phyloP scores from a whole-genome alignment of 2,113 vertebrate genomes.

The Megaleporinus macrocephalus region DNA sequence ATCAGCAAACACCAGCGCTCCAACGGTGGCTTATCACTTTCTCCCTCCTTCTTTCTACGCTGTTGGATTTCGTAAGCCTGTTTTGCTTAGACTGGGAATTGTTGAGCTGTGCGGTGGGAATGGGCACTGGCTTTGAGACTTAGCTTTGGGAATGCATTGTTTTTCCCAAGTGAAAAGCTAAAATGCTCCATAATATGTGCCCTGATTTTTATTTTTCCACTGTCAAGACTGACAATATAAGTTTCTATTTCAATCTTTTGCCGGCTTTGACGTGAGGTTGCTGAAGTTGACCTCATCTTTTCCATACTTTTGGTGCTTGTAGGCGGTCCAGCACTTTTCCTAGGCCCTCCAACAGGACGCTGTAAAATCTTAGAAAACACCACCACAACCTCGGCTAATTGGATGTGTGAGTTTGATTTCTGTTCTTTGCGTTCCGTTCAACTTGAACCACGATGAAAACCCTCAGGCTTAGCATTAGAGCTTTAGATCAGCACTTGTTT shows the following conservation, averaged over 20 bases:
- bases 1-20: constrained; percentile 9
- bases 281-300: neutral
- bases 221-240: neutral
- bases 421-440: neutral
- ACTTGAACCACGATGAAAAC: too few relatives aligned
- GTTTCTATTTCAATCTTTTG: neutral
- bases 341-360: neutral
- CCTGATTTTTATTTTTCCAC: neutral
- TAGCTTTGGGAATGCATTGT: constrained; percentile 7
- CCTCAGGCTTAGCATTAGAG: too few relatives aligned
- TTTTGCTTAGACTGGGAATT: constrained; percentile 39
- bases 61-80: constrained; percentile 19
- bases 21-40: constrained; percentile 20
- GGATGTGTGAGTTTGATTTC: neutral
- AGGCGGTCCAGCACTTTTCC: neutral
- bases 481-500: too few relatives aligned
- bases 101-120: neutral
- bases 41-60: constrained; percentile 1
- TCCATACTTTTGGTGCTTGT: neutral
- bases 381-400: neutral
- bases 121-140: too few relatives aligned
- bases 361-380: neutral
- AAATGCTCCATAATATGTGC: neutral
- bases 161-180: neutral
- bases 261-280: neutral